These are phyloP conservation scores for Neomonachus schauinslandi DNA, from an alignment of 2,113 vertebrate species.

Conservation along the genomic window DNA sequence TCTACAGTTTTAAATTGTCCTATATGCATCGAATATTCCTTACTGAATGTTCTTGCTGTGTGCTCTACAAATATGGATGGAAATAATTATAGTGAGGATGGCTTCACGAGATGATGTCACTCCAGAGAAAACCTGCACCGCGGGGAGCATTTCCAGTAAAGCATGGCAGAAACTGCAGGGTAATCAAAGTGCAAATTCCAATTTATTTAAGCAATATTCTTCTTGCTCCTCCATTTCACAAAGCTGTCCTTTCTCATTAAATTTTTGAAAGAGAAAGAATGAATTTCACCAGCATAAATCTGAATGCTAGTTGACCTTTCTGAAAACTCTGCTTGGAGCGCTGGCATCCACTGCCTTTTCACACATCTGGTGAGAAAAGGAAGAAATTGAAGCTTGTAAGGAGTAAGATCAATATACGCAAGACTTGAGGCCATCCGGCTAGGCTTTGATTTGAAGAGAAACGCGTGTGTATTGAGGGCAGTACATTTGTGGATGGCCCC, in stretches of 20 bases:
- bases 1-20: conserved; percentile 62
- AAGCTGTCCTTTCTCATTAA: conserved; percentile 79
- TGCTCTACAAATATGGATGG: conserved; percentile 67
- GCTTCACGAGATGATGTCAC: conserved; percentile 74
- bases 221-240: conserved; percentile 73
- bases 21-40: conserved; percentile 48
- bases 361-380: background rate
- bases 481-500: background rate
- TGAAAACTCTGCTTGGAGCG: conserved; percentile 47
- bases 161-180: conserved; percentile 66
- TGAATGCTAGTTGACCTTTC: conserved; percentile 69
- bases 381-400: conserved; percentile 6
- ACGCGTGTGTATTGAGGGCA: background rate
- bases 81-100: conserved; percentile 73
- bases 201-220: conserved; percentile 82
- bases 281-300: conserved; percentile 71
- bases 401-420: background rate
- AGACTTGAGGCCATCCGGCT: background rate
- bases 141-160: conserved; percentile 72
- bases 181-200: conserved; percentile 82
- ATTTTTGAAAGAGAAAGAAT: conserved; percentile 75
- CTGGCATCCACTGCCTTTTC: conserved; percentile 56
- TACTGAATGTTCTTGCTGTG: conserved; percentile 53
- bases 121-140: conserved; percentile 63
- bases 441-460: background rate